These are phyloP conservation scores for Scolopax mira DNA, from an alignment of 2,113 vertebrate species.

Conservation along the genomic window DNA sequence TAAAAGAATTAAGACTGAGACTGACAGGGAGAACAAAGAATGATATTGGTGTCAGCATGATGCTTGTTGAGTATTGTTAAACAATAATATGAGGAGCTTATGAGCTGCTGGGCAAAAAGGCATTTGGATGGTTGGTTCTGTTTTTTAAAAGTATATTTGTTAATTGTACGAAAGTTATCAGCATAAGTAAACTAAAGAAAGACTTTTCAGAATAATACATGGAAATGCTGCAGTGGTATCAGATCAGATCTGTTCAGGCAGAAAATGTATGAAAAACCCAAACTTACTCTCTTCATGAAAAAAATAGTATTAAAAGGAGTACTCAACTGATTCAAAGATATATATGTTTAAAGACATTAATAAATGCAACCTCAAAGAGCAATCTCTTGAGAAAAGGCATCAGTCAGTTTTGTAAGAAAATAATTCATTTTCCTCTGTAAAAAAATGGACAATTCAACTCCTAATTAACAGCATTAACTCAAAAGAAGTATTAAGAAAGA, in stretches of 20 bases:
- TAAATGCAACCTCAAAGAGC: background rate
- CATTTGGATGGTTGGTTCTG: too few relatives aligned
- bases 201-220: background rate
- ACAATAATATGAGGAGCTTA: background rate
- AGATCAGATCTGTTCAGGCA: background rate
- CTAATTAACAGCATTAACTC: constrained; percentile 29
- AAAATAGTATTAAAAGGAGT: background rate
- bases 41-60: background rate
- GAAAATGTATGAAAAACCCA: background rate
- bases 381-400: background rate
- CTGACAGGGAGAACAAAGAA: background rate
- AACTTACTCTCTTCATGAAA: background rate
- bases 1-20: background rate
- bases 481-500: constrained; percentile 14
- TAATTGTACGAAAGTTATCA: background rate
- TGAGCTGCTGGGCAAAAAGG: background rate
- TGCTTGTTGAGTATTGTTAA: background rate
- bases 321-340: background rate
- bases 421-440: background rate
- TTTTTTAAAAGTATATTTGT: background rate
- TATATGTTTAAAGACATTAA: background rate
- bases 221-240: background rate
- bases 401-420: background rate
- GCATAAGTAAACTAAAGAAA: background rate
- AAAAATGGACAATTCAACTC: background rate